phyloP scores from a whole-genome alignment of 2,113 vertebrate species.

The Toxotes jaculatrix region DNA sequence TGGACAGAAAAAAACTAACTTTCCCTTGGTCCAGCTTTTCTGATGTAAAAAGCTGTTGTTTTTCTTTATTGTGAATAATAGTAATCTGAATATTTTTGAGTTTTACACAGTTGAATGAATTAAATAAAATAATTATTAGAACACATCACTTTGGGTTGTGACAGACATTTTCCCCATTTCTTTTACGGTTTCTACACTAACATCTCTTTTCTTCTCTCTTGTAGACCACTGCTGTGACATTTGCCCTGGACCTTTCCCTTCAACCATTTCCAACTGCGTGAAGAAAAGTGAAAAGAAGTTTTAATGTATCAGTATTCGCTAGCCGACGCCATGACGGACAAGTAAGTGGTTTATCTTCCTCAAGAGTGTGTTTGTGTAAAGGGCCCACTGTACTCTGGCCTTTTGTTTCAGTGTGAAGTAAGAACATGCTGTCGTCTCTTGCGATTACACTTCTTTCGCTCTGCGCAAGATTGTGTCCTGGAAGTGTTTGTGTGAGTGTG shows the following conservation, averaged over 20 bases:
- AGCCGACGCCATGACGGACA: slow-evolving; percentile 84
- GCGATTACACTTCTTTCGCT: slow-evolving; percentile 43
- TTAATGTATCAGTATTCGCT: slow-evolving; percentile 84
- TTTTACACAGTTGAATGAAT: not conserved
- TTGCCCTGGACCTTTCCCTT: not conserved
- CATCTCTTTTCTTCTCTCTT: not conserved
- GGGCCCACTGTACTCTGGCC: slow-evolving; percentile 41
- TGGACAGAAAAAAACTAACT: too few relatives aligned
- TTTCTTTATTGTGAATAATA: too few relatives aligned
- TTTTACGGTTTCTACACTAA: not conserved
- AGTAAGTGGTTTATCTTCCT: slow-evolving; percentile 78
- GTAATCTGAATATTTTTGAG: not conserved
- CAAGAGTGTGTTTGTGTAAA: slow-evolving; percentile 21
- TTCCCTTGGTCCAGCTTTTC: too few relatives aligned
- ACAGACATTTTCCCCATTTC: too few relatives aligned
- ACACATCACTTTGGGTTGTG: too few relatives aligned
- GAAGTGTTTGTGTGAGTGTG: slow-evolving; percentile 44
- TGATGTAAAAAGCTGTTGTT: too few relatives aligned
- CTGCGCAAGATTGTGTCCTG: slow-evolving; percentile 30
- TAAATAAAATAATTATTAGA: not conserved
- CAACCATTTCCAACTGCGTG: slow-evolving; percentile 58
- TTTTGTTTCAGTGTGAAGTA: slow-evolving; percentile 54
- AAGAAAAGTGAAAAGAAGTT: slow-evolving; percentile 61
- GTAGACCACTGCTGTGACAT: slow-evolving; percentile 60
- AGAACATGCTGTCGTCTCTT: slow-evolving; percentile 52